phyloP scores from a whole-genome alignment of 2,797 vertebrate genomes.

The Acipenser transmontanus region DNA sequence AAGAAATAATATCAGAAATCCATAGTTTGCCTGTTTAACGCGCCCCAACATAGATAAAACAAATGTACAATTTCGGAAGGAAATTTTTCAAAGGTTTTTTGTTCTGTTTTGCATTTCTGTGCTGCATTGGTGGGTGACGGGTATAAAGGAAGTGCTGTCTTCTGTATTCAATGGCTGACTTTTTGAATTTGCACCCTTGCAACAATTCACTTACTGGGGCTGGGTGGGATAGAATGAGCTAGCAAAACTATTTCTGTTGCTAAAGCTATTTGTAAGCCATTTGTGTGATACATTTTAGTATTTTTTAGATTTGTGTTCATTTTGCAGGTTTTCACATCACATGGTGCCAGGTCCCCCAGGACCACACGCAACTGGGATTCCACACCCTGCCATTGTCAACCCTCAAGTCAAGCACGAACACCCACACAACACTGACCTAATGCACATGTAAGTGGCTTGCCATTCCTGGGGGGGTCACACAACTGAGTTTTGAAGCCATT shows the following conservation, averaged over 20 bases:
- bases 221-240: too few relatives aligned
- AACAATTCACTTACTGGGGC: too few relatives aligned
- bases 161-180: not conserved
- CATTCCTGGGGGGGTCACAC: not conserved
- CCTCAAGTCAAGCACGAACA: conserved; percentile 98
- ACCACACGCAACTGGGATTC: conserved; percentile 94
- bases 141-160: not conserved
- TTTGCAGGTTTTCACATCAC: conserved; percentile 93
- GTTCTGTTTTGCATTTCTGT: not conserved
- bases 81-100: not conserved
- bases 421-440: conserved; percentile 88
- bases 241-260: not conserved
- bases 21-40: too few relatives aligned
- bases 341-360: conserved; percentile 95
- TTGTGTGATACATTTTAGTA: not conserved
- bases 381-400: conserved; percentile 96
- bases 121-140: not conserved
- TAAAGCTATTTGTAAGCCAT: not conserved
- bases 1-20: too few relatives aligned
- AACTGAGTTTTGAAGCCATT: too few relatives aligned
- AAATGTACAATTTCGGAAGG: not conserved
- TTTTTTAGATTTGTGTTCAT: conserved; percentile 11
- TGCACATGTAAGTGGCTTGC: conserved; percentile 86
- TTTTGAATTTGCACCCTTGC: not conserved
- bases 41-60: too few relatives aligned